Evolutionary conservation across 2,888 invertebrate species (phyloP), one percentile per base, ranked within the genome.

Genomic region (Monoplex corrugatus): DNA sequence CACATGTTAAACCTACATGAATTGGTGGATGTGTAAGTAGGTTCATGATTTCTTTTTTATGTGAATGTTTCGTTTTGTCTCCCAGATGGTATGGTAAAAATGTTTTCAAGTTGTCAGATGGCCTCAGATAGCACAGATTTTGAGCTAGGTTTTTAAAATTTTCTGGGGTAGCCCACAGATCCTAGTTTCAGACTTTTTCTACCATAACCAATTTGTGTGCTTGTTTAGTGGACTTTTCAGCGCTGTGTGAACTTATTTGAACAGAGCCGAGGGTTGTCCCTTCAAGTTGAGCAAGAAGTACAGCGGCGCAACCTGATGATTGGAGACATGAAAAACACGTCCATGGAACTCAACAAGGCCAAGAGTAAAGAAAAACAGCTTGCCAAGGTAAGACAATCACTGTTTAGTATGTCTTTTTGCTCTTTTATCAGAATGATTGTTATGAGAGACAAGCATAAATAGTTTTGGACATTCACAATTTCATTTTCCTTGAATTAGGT

Each of bases 251-350:
- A n/a, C 63, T 45, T n/a, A 44, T 89, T 82, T 88, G 84, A 93
- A 63, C 97, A 97, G 96, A 98, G 91, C 68, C 94, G 94, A 86
- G 94, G 94, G 87, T 96, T 99, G 35, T 97, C 98, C 91, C 97
- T 98, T 83, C 98, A 99, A 95, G 96, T 99, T 88, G 99, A 99
- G 94, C 98, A 98, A 95, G 99, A 99, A 96, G 97, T 98, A 90
- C 98, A 98, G 92, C 98, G 98, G 94, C 97, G 98, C 91, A 97
- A 97, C 90, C 97, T 98, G 44, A 96, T 98, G 89, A 98, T 98
- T 94, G 97, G 98, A n/a, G 99, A 99, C 95, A 97, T 98, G 88
- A 97, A 97, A 89, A 96, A 97, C 88, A 97, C 97, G 91, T 96
- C 97, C 38, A 97, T 97, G 5, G 98, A 98, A 95, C 97, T 97